phyloP scores from a whole-genome alignment of 2,113 vertebrate genomes.

The Mirounga angustirostris region DNA sequence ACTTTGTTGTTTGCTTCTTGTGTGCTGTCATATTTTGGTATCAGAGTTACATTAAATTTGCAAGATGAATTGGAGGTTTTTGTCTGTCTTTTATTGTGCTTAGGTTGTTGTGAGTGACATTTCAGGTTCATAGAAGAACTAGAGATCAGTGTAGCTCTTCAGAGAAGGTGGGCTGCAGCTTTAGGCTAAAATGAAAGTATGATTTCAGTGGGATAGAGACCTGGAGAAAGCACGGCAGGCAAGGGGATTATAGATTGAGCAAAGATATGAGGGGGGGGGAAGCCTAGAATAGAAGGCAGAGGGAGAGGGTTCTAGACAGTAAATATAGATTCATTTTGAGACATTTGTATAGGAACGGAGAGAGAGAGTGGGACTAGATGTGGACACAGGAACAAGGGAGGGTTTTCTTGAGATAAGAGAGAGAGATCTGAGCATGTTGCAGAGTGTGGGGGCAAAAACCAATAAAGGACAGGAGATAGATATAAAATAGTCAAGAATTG shows the following conservation, averaged over 20 bases:
- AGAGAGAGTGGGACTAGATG: not conserved
- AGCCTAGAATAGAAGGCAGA: not conserved
- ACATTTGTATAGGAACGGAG: not conserved
- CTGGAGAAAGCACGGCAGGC: not conserved
- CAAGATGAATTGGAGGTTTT: slow-evolving; percentile 47
- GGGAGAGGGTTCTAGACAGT: not conserved
- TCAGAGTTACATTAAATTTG: slow-evolving; percentile 70
- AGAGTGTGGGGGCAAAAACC: not conserved
- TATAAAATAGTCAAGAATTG: slow-evolving; percentile 25
- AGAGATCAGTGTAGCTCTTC: not conserved
- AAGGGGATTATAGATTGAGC: not conserved
- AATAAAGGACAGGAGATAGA: not conserved
- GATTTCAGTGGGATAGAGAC: not conserved
- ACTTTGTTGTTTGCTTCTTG: slow-evolving; percentile 69
- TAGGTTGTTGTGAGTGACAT: slow-evolving; percentile 13
- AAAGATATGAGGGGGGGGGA: not conserved
- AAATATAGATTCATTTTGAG: slow-evolving; percentile 16
- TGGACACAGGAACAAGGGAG: not conserved
- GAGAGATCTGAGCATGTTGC: not conserved
- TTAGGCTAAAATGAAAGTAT: not conserved
- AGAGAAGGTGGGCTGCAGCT: not conserved
- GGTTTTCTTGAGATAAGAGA: slow-evolving; percentile 36
- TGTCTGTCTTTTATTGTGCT: slow-evolving; percentile 36
- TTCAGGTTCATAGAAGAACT: slow-evolving; percentile 33
- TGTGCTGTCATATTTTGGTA: slow-evolving; percentile 45